phyloP scores from a whole-genome alignment of 2,797 vertebrate species.

The Gouania willdenowi region DNA sequence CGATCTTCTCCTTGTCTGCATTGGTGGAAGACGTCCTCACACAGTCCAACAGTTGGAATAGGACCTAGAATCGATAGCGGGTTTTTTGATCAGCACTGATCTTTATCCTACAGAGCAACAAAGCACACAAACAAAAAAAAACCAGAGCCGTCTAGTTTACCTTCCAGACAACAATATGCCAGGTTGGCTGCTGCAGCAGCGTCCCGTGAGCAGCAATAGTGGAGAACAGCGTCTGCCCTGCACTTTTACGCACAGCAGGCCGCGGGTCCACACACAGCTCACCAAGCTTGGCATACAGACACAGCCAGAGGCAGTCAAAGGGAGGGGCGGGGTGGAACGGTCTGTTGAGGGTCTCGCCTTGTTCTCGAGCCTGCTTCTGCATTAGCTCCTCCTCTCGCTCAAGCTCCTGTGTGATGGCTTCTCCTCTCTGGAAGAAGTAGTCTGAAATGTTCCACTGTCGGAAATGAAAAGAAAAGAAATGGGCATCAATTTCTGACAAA shows the following conservation, averaged over 20 bases:
- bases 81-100: too few relatives aligned
- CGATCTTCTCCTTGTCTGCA: slow-evolving; percentile 98
- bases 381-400: slow-evolving; percentile 86
- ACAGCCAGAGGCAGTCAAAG: slow-evolving; percentile 96
- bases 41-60: slow-evolving; percentile 91
- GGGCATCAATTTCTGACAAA: slow-evolving; percentile 8
- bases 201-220: slow-evolving; percentile 96
- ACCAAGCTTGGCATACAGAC: slow-evolving; percentile 93
- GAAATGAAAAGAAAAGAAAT: slow-evolving; percentile 2
- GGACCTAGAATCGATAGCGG: slow-evolving; percentile 73
- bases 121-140: neutral
- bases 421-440: slow-evolving; percentile 98
- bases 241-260: slow-evolving; percentile 95
- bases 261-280: slow-evolving; percentile 94
- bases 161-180: slow-evolving; percentile 99
- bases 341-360: slow-evolving; percentile 85
- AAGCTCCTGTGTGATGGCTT: slow-evolving; percentile 91
- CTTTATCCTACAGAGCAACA: neutral
- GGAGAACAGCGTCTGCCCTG: slow-evolving; percentile 94
- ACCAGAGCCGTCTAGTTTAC: slow-evolving; percentile 73
- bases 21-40: slow-evolving; percentile 94
- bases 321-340: slow-evolving; percentile 95
- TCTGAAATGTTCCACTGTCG: slow-evolving; percentile 98
- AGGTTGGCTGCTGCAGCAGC: slow-evolving; percentile 91
- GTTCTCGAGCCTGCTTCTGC: slow-evolving; percentile 90